Evolutionary conservation across 2,888 invertebrate genomes (phyloP), one percentile per base, ranked within the genome.

Genomic region (Thalpophila matura): DNA sequence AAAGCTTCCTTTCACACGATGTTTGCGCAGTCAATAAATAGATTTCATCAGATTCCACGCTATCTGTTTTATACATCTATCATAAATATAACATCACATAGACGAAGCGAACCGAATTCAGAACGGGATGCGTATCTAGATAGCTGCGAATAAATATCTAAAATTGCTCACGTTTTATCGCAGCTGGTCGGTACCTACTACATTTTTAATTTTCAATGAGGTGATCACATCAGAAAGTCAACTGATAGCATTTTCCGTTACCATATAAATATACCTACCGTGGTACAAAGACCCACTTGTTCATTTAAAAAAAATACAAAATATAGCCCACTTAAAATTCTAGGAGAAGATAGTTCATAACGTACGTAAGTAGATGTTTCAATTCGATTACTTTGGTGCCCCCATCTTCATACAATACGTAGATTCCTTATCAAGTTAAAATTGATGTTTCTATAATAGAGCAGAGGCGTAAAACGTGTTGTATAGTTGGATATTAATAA

Each of bases 1-100:
- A 89, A 91, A 91, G 91, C 91, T 93, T 92, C 92, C 90, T 89
- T 88, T 88, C 89, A 80, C 86, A 77, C 82, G 83, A 87, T 91
- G 92, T 91, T 93, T 90, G 92, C 89, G 88, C 85, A 89, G 88
- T 91, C 93, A 92, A 93, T 93, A 93, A 79, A 94, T 93, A 93
- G 93, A 92, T 86, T 88, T 83, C 84, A 87, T 87, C 85, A 82
- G 62, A 80, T 78, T 78, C 71, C 57, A 77, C 79, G 81, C 87
- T 85, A 87, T 86, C 83, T 83, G 82, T 84, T 86, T 86, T 84
- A 86, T 89, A 81, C 84, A 85, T 83, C 75, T 80, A 85, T 82
- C 86, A 89, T 87, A 89, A 86, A 84, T 80, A 69, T 77, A 77
- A 79, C 79, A 77, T 80, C 75, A 79, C 80, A 80, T 74, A 62